These are phyloP conservation scores for Rousettus leschenaultii DNA, from an alignment of 2,113 vertebrate genomes.

Conservation along the genomic window DNA sequence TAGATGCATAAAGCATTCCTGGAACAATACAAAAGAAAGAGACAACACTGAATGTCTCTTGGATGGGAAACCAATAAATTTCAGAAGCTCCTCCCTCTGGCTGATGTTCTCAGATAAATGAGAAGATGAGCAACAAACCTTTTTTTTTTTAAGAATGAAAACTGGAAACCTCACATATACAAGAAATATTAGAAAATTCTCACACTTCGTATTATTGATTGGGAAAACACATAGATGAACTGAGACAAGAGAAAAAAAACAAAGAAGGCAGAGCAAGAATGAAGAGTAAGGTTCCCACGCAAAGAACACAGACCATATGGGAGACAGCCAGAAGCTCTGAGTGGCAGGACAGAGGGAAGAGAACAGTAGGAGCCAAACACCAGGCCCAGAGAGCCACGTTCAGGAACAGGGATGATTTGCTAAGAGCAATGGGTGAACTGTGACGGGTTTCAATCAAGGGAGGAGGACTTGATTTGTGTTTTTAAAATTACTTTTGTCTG, in stretches of 20 bases:
- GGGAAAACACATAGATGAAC: neutral
- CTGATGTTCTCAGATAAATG: neutral
- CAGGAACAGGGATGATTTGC: neutral
- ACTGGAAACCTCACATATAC: neutral
- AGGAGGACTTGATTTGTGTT: neutral
- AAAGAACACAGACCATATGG: neutral
- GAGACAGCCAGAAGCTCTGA: neutral
- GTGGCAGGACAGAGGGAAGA: neutral
- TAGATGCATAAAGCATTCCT: neutral
- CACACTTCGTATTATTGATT: neutral
- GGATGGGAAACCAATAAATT: neutral
- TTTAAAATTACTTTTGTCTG: neutral
- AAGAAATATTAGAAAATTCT: neutral
- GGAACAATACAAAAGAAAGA: neutral
- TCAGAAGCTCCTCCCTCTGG: neutral
- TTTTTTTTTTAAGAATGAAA: slow-evolving; percentile 7
- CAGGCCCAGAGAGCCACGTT: neutral
- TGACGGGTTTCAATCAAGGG: neutral
- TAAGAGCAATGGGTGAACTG: neutral
- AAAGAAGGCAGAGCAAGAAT: neutral
- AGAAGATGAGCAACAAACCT: neutral
- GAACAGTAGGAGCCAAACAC: neutral
- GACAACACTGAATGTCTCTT: neutral
- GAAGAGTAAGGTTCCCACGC: neutral
- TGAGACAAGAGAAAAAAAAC: neutral